Conservation (phyloP, 2,888 invertebrate species). For the Psococerastis gibbosa region DNA sequence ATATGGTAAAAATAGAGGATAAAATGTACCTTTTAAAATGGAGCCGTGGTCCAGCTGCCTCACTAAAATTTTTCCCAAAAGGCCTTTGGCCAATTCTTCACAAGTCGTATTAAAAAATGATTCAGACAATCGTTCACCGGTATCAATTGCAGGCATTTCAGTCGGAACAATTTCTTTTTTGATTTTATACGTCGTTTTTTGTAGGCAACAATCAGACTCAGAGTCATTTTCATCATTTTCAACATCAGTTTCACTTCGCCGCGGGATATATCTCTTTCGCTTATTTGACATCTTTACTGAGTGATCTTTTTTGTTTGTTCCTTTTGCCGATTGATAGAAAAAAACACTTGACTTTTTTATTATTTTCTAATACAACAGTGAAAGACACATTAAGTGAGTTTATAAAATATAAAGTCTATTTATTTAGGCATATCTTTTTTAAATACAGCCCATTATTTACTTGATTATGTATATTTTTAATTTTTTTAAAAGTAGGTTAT, state of each 20-base stretch:
- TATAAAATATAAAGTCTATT: too few species aligned
- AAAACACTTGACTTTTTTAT: too few species aligned
- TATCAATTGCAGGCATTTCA: slow-evolving; percentile 1
- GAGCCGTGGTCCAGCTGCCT: slow-evolving; percentile 30
- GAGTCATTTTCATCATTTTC: slow-evolving; percentile 1
- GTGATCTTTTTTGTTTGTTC: not conserved
- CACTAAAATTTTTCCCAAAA: slow-evolving; percentile 43
- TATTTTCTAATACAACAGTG: too few species aligned
- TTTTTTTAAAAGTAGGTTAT: slow-evolving; percentile 1
- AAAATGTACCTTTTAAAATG: slow-evolving; percentile 30
- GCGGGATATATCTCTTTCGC: slow-evolving; percentile 1
- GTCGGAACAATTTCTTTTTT: slow-evolving; percentile 6
- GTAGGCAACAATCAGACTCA: slow-evolving; percentile 6
- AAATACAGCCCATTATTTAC: too few species aligned
- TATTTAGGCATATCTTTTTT: too few species aligned
- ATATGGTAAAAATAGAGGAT: too few species aligned
- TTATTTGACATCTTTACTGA: slow-evolving; percentile 10
- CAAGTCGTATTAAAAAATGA: slow-evolving; percentile 28
- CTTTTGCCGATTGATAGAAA: not conserved
- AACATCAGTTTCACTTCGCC: slow-evolving; percentile 6
- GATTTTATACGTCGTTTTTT: slow-evolving; percentile 8
- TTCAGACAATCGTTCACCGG: slow-evolving; percentile 12
- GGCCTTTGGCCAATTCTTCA: slow-evolving; percentile 31
- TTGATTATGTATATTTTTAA: too few species aligned
- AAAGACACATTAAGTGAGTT: too few species aligned